Base-by-base conservation (phyloP, 1,140 invertebrate genomes). In the Chrysopa pallens region DNA sequence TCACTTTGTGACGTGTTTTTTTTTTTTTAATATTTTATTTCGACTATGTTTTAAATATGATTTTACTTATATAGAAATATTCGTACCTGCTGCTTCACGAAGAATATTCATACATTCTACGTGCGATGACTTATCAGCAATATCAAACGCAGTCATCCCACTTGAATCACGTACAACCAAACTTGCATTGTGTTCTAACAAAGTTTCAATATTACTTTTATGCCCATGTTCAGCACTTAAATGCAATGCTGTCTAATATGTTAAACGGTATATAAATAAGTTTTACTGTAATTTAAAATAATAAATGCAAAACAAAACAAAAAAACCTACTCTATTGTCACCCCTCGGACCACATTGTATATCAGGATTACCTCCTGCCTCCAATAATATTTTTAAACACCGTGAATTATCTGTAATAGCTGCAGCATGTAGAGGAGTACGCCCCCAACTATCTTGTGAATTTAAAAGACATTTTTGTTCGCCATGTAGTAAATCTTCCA, bases 381-480 rank as follows among this genome's bases (percentile, higher is more conserved):
- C 67, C 8, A 89, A 56, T 12, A 89, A 62, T 13, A 88, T 74
- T 29, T 70, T 59, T 1, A 90, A 66, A 54, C 87, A 92, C 38
- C 74, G 66, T n/a, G 83, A 81, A 51, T 78, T 76, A 50, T 88
- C 82, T 8, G 84, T 85, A n/a, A 86, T 79, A 1, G 86, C 84
- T 9, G 87, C 84, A 0, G 85, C 85, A 62, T 92, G 88, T 2
- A 92, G 63, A 0, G 84, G 75, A 8, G 82, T 86, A 11, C 85
- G 61, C 0, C 84, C 83, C 72, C 75, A 82, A 4, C 73, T 72
- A 58, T 90, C 85, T 42, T 73, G 70, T 39, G 73, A 75, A 60
- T 90, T 79, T 12, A 87, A 74, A 42, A 61, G 58, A n/a, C 64
- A 59, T 23, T 71, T 59, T 49, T 81, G 70, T 28, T 81, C 80